Base-by-base conservation (phyloP, 2,797 vertebrate species). In the Staurois parvus region DNA sequence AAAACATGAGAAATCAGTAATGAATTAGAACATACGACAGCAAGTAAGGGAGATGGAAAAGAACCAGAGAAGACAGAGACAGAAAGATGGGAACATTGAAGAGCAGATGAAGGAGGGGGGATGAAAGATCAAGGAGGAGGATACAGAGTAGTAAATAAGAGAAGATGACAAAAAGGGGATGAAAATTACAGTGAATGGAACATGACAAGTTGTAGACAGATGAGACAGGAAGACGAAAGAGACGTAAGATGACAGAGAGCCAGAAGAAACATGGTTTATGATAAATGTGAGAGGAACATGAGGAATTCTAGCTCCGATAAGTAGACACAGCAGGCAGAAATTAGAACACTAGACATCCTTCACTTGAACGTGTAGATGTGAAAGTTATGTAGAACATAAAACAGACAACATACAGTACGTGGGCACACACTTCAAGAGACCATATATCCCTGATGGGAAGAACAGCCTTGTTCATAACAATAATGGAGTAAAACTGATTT, bases 201-300 rank as follows among this genome's bases (percentile, higher is more conserved):
- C 72, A 83, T 83, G 66, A 84, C 30, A 77, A 62, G 56, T 56
- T 48, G 70, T 28, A 59, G 74, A 77, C 42, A 24, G 81, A 21
- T 9, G 21, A 30, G 26, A 74, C 21, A 45, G 7, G 26, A 66
- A 62, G 28, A 24, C 5, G 40, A 56, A 34, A 26, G 32, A 26
- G 70, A 73, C 19, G 24, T 13, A 45, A 10, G 37, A n/a, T 24
- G 37, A 26, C 3, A 45, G 37, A 42, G 19, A 73, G 37, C 29
- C 0, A 21, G 37, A 42, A 37, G 13, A 13, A 72, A 13, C 42
- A 45, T 45, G 42, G 42, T 13, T 45, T 15, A n/a, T 34, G 30
- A 37, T 24, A 72, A 21, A 15, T 3, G 34, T 4, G 34, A 37
- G 24, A 72, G 32, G 21, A 72, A n/a, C 59, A 26, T n/a, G 59